These are phyloP conservation scores for Drosophila virilis DNA, from an alignment of 1,140 invertebrate species.

Conservation along the genomic window DNA sequence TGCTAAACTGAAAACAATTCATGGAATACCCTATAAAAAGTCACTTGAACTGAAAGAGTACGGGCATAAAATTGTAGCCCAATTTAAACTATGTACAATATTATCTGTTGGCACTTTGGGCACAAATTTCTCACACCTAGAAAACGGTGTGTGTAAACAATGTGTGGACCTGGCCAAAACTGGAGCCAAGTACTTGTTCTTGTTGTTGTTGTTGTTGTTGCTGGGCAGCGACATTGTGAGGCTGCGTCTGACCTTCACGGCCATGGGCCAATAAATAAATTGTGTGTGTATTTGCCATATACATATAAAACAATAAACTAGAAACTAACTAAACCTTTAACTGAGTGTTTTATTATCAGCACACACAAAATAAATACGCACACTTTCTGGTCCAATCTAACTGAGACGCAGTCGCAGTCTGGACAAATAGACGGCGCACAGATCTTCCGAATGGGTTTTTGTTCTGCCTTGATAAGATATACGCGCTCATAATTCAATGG, in stretches of 20 bases:
- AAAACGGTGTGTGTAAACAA: slow-evolving; percentile 47
- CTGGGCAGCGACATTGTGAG: slow-evolving; percentile 16
- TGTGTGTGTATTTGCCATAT: slow-evolving; percentile 57
- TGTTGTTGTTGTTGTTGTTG: slow-evolving; percentile 29
- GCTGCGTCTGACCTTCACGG: slow-evolving; percentile 70
- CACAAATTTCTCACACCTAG: slow-evolving; percentile 72
- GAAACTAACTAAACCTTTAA: slow-evolving; percentile 54
- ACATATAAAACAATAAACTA: slow-evolving; percentile 55
- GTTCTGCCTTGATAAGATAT: slow-evolving; percentile 54
- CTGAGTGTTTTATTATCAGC: slow-evolving; percentile 75
- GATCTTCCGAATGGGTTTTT: neutral
- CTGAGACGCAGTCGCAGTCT: slow-evolving; percentile 28
- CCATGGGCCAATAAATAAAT: slow-evolving; percentile 82
- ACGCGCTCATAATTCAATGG: slow-evolving; percentile 36
- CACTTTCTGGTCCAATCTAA: slow-evolving; percentile 34
- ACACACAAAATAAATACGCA: slow-evolving; percentile 57
- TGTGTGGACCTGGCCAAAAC: slow-evolving; percentile 17
- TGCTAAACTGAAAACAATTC: too few species aligned
- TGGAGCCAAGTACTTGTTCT: slow-evolving; percentile 43
- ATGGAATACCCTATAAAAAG: too few species aligned
- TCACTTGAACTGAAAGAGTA: too few species aligned
- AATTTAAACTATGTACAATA: slow-evolving; percentile 39
- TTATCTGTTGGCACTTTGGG: slow-evolving; percentile 74
- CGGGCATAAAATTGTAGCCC: neutral
- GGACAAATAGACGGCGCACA: slow-evolving; percentile 22